These are phyloP conservation scores for Drosophila kurseongensis DNA, from an alignment of 1,140 invertebrate genomes.

Conservation along the genomic window DNA sequence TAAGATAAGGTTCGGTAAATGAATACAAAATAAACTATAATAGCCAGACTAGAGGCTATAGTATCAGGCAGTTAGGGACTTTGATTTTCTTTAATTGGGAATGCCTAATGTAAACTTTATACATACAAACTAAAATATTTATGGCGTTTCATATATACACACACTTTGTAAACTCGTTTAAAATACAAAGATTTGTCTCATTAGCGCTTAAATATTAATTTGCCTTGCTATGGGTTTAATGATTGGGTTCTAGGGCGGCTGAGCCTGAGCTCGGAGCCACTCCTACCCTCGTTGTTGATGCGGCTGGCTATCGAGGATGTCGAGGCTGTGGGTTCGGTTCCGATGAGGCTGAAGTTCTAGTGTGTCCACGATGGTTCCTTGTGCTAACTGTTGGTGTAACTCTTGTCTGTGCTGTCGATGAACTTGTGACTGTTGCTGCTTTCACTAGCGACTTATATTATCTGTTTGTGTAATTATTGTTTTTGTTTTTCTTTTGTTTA, in stretches of 20 bases:
- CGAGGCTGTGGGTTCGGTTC: not conserved
- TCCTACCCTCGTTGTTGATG: constrained; percentile 7
- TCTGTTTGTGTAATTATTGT: constrained; percentile 76
- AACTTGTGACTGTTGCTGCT: constrained; percentile 34
- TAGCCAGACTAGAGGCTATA: constrained; percentile 16
- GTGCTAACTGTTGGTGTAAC: constrained; percentile 33
- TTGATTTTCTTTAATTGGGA: constrained; percentile 56
- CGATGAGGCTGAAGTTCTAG: constrained; percentile 14
- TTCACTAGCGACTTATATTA: constrained; percentile 59
- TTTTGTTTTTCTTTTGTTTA: constrained; percentile 77
- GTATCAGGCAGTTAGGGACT: constrained; percentile 14
- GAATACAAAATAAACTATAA: constrained; percentile 21
- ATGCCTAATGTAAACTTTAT: constrained; percentile 75
- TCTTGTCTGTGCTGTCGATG: constrained; percentile 38
- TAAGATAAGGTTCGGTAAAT: constrained; percentile 1
- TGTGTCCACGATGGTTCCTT: constrained; percentile 19
- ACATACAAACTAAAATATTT: constrained; percentile 76
- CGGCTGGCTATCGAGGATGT: not conserved
- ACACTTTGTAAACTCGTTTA: constrained; percentile 54
- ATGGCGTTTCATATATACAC: constrained; percentile 76
- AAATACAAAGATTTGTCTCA: constrained; percentile 72
- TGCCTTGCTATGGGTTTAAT: constrained; percentile 37
- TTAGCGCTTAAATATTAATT: constrained; percentile 71
- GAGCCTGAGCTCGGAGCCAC: constrained; percentile 1
- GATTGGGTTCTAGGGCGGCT: constrained; percentile 17